phyloP scores from a whole-genome alignment of 2,113 vertebrate genomes.

The cattle (Bos taurus) region ARS-UCD2.0 NC_037349.1:56880001-56880500 shows the following conservation, averaged over 20 bases:
- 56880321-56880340: neutral
- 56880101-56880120: too few relatives aligned
- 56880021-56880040: too few relatives aligned
- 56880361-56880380: neutral
- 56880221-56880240: neutral
- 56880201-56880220: too few relatives aligned
- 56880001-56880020: too few relatives aligned
- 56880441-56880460: neutral
- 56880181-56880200: accelerated
- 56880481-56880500: neutral
- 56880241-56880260: neutral
- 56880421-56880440: neutral
- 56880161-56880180: too few relatives aligned
- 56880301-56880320: neutral
- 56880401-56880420: neutral
- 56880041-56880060: too few relatives aligned
- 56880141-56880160: too few relatives aligned
- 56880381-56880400: neutral
- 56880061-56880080: too few relatives aligned
- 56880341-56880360: neutral
- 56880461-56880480: neutral
- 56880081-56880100: too few relatives aligned
- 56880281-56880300: neutral
- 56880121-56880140: too few relatives aligned
- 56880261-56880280: neutral